phyloP scores from a whole-genome alignment of 2,797 vertebrate genomes.

The Pyrocephalus nanus region DNA sequence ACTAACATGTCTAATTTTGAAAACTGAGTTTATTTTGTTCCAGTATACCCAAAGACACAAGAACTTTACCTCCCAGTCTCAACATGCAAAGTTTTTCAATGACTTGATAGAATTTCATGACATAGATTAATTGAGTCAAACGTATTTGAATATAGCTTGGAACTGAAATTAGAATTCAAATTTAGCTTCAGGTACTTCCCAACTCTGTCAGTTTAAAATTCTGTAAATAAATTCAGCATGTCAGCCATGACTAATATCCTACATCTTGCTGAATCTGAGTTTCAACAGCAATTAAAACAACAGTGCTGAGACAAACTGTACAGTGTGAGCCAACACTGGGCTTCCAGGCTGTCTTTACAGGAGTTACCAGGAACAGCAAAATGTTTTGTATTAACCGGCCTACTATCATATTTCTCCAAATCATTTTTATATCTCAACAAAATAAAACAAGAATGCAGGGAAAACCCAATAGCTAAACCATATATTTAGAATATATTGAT shows the following conservation, averaged over 20 bases:
- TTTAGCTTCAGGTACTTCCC: conserved; percentile 41
- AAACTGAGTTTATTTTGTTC: background rate
- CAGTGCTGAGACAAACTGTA: background rate
- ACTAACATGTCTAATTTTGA: background rate
- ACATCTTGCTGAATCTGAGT: background rate
- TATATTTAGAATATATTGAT: background rate
- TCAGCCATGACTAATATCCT: conserved; percentile 1
- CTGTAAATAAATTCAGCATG: background rate
- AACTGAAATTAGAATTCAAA: conserved; percentile 4
- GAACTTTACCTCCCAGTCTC: background rate
- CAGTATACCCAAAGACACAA: background rate
- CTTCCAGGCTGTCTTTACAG: background rate
- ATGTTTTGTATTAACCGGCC: background rate
- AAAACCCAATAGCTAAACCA: background rate
- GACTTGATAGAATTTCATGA: background rate
- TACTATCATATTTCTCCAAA: background rate
- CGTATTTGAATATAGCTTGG: background rate
- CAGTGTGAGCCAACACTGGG: background rate
- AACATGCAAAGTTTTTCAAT: background rate
- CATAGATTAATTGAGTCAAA: background rate
- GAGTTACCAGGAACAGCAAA: background rate
- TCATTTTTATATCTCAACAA: background rate
- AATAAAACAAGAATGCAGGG: background rate
- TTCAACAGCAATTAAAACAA: conserved; percentile 11
- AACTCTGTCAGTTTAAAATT: background rate